Conservation (phyloP, 2,113 vertebrate genomes). For the Hippopotamus amphibius region DNA sequence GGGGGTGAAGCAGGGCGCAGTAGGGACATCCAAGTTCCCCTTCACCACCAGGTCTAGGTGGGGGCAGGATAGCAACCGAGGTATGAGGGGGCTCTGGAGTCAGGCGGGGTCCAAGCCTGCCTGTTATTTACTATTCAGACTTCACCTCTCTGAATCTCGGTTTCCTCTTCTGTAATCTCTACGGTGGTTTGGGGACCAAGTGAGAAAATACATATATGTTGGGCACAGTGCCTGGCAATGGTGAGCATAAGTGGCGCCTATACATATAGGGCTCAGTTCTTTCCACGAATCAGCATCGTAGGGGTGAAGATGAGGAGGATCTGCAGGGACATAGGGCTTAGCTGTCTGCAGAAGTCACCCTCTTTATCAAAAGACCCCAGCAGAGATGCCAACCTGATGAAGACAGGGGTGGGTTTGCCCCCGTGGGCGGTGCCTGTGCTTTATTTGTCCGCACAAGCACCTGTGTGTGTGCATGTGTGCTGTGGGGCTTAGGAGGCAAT, state of each 20-base stretch:
- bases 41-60: background rate
- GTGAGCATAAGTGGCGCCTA: background rate
- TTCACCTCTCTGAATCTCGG: background rate
- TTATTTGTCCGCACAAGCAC: background rate
- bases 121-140: background rate
- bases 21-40: background rate
- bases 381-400: background rate
- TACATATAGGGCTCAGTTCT: background rate
- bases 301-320: background rate
- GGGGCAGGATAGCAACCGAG: background rate
- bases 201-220: background rate
- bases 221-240: background rate
- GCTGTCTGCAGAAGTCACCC: background rate
- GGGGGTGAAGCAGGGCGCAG: background rate
- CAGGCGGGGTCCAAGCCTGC: background rate
- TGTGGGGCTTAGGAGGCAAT: background rate
- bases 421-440: background rate
- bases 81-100: background rate
- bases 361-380: constrained; percentile 24
- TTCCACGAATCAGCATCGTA: background rate
- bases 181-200: background rate
- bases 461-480: background rate
- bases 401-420: background rate
- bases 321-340: background rate
- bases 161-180: background rate